Conservation (phyloP, 2,888 invertebrate species). For the Stegana nigrithorax region DNA sequence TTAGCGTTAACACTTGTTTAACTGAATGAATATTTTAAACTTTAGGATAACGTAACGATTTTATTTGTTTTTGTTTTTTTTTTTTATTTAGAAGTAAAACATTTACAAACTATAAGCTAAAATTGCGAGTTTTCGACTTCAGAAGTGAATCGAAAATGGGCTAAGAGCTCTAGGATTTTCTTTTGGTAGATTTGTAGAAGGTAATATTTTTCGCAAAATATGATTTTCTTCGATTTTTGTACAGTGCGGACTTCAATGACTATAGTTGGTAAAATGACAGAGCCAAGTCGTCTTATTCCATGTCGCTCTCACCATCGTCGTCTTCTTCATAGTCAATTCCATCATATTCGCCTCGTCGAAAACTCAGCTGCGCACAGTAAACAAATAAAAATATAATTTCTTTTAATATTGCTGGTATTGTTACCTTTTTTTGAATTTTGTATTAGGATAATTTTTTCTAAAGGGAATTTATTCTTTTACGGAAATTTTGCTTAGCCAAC, state of each 20-base stretch:
- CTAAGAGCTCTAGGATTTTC: not conserved
- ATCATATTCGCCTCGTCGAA: conserved; percentile 47
- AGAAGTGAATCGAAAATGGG: not conserved
- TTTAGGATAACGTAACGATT: no score
- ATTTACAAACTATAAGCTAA: conserved; percentile 8
- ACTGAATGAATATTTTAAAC: no score
- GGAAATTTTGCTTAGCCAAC: conserved; percentile 7
- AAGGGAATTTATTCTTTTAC: not conserved
- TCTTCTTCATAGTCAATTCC: conserved; percentile 59
- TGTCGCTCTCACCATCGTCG: conserved; percentile 52
- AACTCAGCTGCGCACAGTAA: conserved; percentile 34
- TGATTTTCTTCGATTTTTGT: not conserved
- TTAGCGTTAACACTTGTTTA: no score
- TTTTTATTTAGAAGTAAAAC: conserved; percentile 3
- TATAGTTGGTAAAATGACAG: not conserved
- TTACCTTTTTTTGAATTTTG: conserved; percentile 24
- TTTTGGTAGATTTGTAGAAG: not conserved
- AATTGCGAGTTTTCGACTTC: not conserved
- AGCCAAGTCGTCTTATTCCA: conserved; percentile 47
- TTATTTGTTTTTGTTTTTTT: conserved; percentile 1
- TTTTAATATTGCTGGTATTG: not conserved
- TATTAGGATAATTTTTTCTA: not conserved
- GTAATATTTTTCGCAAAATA: conserved; percentile 4
- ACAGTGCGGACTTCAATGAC: not conserved
- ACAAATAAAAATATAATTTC: not conserved